Percentiles rank a stretch among this genome's conserved stretches.
Conservation (phyloP, 1,140 invertebrate species). For the Coenobita brevimanus region DNA sequence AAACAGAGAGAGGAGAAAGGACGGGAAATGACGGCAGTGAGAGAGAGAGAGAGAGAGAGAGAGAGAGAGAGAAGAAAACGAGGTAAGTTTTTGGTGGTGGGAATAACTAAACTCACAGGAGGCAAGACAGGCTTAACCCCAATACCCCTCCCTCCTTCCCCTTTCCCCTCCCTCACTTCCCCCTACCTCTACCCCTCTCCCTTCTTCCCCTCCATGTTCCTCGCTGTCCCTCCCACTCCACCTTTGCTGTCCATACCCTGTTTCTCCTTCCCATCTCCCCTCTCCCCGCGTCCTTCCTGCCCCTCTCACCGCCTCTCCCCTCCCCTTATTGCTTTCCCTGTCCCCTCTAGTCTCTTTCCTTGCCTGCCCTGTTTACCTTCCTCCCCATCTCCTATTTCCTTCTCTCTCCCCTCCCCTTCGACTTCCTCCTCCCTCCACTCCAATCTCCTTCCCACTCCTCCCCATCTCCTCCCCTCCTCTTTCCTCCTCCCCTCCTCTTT, state of each 20-base stretch:
- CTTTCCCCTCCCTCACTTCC: too few relatives aligned
- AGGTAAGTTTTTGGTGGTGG: too few relatives aligned
- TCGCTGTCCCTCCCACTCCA: not conserved
- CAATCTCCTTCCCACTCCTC: not conserved
- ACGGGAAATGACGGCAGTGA: not conserved
- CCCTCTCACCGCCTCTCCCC: not conserved
- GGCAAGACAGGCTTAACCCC: too few relatives aligned
- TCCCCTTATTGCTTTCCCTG: too few relatives aligned
- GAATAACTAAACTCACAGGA: too few relatives aligned
- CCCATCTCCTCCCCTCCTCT: not conserved
- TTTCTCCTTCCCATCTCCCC: not conserved
- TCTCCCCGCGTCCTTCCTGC: too few relatives aligned
- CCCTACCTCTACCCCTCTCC: not conserved
- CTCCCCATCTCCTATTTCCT: not conserved
- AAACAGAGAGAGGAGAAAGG: not conserved
- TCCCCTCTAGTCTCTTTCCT: not conserved
- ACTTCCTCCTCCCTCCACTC: not conserved
- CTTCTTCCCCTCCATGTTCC: too few relatives aligned
- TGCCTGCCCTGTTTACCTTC: not conserved
- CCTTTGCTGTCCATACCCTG: not conserved
- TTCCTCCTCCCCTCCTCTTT: constrained; percentile 4
- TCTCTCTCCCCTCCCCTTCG: too few relatives aligned
- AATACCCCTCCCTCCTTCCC: not conserved
- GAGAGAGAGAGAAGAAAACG: not conserved
- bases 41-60: not conserved